Percentiles rank a stretch among this genome's conserved stretches.
Evolutionary conservation across 2,888 invertebrate species (phyloP).

Genomic region (Epiperipatus broadwayi): DNA sequence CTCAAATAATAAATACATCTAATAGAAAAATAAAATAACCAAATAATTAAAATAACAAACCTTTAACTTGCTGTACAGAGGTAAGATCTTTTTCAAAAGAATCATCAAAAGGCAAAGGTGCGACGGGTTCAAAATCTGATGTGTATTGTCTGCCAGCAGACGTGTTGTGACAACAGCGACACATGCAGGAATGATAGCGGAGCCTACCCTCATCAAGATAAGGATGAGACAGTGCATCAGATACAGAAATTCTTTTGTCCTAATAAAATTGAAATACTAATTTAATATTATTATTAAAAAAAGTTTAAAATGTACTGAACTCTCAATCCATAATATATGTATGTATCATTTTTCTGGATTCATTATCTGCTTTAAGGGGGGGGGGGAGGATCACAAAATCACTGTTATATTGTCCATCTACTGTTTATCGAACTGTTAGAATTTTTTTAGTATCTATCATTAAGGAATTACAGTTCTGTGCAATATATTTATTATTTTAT

Average conservation of each 20-base stretch:
- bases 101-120: slow-evolving; percentile 78
- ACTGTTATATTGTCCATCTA: no score
- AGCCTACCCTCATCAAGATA: slow-evolving; percentile 94
- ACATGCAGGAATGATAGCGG: slow-evolving; percentile 99
- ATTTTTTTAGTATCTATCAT: no score
- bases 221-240: slow-evolving; percentile 86
- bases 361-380: no score
- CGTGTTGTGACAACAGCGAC: slow-evolving; percentile 76
- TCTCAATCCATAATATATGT: no score
- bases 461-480: no score
- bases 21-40: no score
- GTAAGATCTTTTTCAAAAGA: slow-evolving; percentile 88
- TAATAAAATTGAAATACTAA: slow-evolving; percentile 27
- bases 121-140: slow-evolving; percentile 74
- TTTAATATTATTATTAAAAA: background rate
- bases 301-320: background rate
- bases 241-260: slow-evolving; percentile 83
- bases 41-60: slow-evolving; percentile 33
- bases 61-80: slow-evolving; percentile 82
- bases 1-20: background rate
- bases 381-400: no score
- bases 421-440: no score
- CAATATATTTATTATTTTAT: no score
- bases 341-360: no score
- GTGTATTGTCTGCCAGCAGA: slow-evolving; percentile 63